Conservation (phyloP, 1,140 invertebrate genomes). For the Gonatopus flavifemur region DNA sequence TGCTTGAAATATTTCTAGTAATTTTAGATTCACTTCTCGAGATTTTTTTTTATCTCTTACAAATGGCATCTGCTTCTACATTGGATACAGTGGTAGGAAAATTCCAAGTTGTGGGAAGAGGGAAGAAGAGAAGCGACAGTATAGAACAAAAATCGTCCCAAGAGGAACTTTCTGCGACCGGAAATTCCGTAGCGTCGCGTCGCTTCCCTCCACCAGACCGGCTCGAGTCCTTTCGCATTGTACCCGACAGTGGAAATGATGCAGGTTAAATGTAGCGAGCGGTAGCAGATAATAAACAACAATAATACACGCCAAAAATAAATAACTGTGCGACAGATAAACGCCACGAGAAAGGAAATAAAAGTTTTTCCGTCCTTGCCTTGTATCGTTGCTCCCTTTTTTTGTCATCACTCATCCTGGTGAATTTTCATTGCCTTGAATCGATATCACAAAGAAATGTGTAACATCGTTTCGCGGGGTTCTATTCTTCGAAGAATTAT, state of each 20-base stretch:
- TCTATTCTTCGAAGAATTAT: no score
- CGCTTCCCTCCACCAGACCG: slow-evolving; percentile 17
- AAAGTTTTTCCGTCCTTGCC: slow-evolving; percentile 33
- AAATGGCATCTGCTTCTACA: no score
- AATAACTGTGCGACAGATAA: slow-evolving; percentile 43
- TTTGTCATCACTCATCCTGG: background rate
- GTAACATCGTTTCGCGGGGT: no score
- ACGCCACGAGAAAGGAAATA: no score
- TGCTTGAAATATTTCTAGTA: no score
- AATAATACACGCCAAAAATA: slow-evolving; percentile 47
- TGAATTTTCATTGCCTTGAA: no score
- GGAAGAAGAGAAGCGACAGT: slow-evolving; percentile 7
- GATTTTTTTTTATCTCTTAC: no score
- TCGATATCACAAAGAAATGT: no score
- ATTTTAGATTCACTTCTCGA: no score
- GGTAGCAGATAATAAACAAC: slow-evolving; percentile 49
- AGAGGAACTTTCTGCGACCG: slow-evolving; percentile 14
- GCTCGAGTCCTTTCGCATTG: slow-evolving; percentile 15
- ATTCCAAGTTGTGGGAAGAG: background rate
- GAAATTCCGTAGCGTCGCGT: slow-evolving; percentile 14
- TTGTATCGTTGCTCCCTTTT: background rate
- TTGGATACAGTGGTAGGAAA: no score
- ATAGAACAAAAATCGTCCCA: slow-evolving; percentile 8
- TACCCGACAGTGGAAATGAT: slow-evolving; percentile 31
- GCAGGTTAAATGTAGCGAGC: slow-evolving; percentile 51